A percentile compares a stretch with the other conserved stretches of the same genome.
These are phyloP conservation scores for Ectemnius continuus DNA, from an alignment of 2,888 invertebrate species.

Conservation along the genomic window DNA sequence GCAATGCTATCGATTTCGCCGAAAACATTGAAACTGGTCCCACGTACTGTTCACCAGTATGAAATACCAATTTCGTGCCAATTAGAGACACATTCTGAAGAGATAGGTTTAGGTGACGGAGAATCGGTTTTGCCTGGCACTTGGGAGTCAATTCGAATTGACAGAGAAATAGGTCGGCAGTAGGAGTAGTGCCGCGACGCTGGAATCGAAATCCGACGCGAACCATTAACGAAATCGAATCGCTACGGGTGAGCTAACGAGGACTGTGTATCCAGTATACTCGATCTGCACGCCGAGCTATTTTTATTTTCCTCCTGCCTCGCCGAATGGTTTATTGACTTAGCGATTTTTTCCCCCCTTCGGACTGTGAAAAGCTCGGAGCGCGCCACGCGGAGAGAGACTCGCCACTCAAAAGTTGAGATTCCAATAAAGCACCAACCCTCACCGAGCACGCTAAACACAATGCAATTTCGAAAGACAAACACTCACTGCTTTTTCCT, in stretches of 20 bases:
- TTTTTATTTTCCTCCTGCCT: conserved; percentile 18
- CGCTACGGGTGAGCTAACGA: conserved; percentile 27
- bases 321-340: conserved; percentile 9
- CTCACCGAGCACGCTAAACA: too few species aligned
- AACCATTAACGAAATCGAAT: conserved; percentile 49
- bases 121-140: neutral
- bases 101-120: neutral
- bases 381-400: neutral
- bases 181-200: neutral
- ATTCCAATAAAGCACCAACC: too few species aligned
- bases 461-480: too few species aligned
- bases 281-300: conserved; percentile 8
- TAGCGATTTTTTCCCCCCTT: neutral
- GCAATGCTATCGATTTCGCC: too few species aligned
- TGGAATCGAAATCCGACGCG: conserved; percentile 45
- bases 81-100: conserved; percentile 3
- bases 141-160: too few species aligned
- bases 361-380: too few species aligned
- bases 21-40: too few species aligned
- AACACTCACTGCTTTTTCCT: too few species aligned
- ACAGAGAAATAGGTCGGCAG: conserved; percentile 39
- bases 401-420: too few species aligned
- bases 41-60: neutral
- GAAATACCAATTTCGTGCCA: conserved; percentile 13
- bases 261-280: conserved; percentile 9